Base-by-base conservation (phyloP, 2,113 vertebrate species). In the Ophthalmotilapia sp. region DNA sequence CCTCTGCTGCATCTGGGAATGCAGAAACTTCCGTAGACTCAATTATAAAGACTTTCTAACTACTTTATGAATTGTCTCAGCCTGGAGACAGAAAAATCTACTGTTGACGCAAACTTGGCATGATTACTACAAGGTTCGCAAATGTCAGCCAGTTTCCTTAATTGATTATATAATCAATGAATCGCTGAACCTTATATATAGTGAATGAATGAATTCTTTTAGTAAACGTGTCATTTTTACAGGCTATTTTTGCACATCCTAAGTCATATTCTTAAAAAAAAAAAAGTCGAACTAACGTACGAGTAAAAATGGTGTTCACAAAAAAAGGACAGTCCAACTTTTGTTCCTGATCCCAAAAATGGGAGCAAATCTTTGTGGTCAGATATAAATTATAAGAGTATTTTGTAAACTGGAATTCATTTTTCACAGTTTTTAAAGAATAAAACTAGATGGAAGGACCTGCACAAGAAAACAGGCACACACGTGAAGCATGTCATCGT, bases 31-130 rank as follows among this genome's bases (percentile, higher is more conserved):
- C 29, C 36, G 23, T 51, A 13, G 5, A 79, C 38, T 80, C 14
- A 62, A 19, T 53, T 13, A 13, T 12, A 84, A 79, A 80, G 38
- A 51, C 11, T 65, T 40, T 73, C 79, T 17, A 26, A 45, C 55
- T 84, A 42, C 62, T 65, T 49, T 84, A 70, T 68, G 77, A 89
- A 73, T n/a, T 51, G 79, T 55, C 60, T 79, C 10, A 10, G 86
- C 80, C 80, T 83, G 31, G 40, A 86, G 80, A 73, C 23, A n/a
- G 73, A 84, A 85, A 80, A 90, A 90, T 73, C 53, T 84, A 70
- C 91, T 84, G 90, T 60, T 86, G 86, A 88, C 4, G 12, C 83
- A 83, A 86, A 85, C 79, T 86, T 88, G 92, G 85, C 60, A 79
- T 40, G 42, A 65, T 65, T 42, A 82, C 83, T 65, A 88, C 49